Conservation (phyloP, 2,888 invertebrate species). For the Dendrolimus houi region DNA sequence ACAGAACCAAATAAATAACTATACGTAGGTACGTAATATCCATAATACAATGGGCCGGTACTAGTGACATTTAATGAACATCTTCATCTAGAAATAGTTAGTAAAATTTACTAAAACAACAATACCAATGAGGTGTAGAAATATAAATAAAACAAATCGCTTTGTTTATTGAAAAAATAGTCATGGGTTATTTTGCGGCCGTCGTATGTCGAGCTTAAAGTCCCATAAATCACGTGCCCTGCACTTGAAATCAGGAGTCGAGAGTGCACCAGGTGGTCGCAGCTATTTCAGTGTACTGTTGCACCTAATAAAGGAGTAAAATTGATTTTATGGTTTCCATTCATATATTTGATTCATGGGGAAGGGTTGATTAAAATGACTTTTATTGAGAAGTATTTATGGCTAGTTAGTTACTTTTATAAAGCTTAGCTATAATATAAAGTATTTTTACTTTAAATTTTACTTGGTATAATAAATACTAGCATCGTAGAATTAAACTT, state of each 20-base stretch:
- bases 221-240: conserved; percentile 58
- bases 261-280: conserved; percentile 63
- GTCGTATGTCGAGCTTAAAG: conserved; percentile 51
- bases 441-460: too few relatives aligned
- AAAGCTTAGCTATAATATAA: too few relatives aligned
- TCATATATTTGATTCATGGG: conserved; percentile 56
- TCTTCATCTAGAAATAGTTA: too few relatives aligned
- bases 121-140: too few relatives aligned
- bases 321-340: conserved; percentile 62
- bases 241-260: conserved; percentile 44
- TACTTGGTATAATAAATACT: too few relatives aligned
- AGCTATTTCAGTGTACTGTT: conserved; percentile 59
- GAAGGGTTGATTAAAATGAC: conserved; percentile 22
- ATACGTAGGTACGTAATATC: too few relatives aligned
- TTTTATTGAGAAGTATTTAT: conserved; percentile 19
- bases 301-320: conserved; percentile 55
- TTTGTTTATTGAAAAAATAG: conserved; percentile 53
- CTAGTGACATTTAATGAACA: too few relatives aligned
- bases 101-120: too few relatives aligned
- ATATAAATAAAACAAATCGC: not conserved
- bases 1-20: too few relatives aligned
- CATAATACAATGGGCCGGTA: too few relatives aligned
- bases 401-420: too few relatives aligned
- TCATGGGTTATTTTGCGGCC: conserved; percentile 70
- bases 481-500: too few relatives aligned